phyloP scores from a whole-genome alignment of 2,888 invertebrate genomes.

The Andrena dorsata region DNA sequence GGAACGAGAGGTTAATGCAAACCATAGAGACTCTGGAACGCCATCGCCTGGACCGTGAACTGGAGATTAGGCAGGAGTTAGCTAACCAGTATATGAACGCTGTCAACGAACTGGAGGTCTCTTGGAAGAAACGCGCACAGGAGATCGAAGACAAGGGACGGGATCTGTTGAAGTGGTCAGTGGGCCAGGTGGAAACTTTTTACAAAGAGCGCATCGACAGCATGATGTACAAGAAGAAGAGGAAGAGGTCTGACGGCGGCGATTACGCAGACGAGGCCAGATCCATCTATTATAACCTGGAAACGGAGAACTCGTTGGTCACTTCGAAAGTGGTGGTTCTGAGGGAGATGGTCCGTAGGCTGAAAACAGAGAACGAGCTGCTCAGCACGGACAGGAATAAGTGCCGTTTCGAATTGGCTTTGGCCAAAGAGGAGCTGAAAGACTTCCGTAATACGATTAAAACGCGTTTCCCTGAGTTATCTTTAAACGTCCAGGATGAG shows the following conservation, averaged over 20 bases:
- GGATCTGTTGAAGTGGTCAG: conserved; percentile 75
- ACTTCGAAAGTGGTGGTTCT: conserved; percentile 64
- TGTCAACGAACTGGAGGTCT: conserved; percentile 74
- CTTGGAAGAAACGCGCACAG: conserved; percentile 71
- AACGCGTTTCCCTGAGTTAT: conserved; percentile 16
- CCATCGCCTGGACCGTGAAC: conserved; percentile 68
- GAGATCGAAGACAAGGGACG: conserved; percentile 72
- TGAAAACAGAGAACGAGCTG: conserved; percentile 67
- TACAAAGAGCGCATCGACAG: conserved; percentile 75
- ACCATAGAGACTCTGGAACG: conserved; percentile 68
- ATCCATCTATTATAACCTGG: conserved; percentile 59
- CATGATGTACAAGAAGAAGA: conserved; percentile 67
- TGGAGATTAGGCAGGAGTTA: conserved; percentile 76
- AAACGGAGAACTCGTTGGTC: conserved; percentile 67
- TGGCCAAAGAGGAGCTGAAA: conserved; percentile 69
- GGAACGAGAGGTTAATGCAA: conserved; percentile 60
- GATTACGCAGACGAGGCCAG: conserved; percentile 62
- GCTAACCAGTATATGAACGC: conserved; percentile 69
- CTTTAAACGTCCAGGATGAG: conserved; percentile 6
- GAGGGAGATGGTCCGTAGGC: conserved; percentile 65
- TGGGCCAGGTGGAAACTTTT: conserved; percentile 73
- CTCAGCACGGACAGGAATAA: conserved; percentile 72
- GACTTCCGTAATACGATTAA: conserved; percentile 55
- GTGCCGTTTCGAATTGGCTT: conserved; percentile 66
- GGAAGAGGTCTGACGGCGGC: conserved; percentile 67